These are phyloP conservation scores for Aradus depressus DNA, from an alignment of 2,888 invertebrate species.

Conservation along the genomic window DNA sequence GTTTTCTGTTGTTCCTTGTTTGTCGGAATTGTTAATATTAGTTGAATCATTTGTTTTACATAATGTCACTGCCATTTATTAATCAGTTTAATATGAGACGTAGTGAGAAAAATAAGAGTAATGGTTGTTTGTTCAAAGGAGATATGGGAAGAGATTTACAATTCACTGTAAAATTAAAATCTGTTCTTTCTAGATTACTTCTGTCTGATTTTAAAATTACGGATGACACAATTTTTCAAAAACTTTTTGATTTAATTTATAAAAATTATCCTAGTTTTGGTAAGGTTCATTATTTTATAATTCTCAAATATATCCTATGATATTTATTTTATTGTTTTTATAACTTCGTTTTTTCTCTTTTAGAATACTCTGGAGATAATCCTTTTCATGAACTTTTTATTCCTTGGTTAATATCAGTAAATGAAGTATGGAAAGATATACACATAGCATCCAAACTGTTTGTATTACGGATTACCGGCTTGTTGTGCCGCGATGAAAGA, in stretches of 20 bases:
- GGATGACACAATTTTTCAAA: constrained; percentile 23
- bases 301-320: neutral
- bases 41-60: no score
- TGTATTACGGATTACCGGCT: constrained; percentile 16
- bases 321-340: neutral
- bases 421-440: constrained; percentile 10
- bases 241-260: constrained; percentile 18
- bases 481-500: constrained; percentile 2
- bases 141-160: constrained; percentile 9
- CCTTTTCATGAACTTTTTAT: constrained; percentile 4
- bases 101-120: no score
- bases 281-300: neutral
- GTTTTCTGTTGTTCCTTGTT: no score
- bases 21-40: no score
- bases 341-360: neutral
- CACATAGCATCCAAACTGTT: constrained; percentile 7
- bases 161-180: constrained; percentile 16
- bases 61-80: no score
- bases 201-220: constrained; percentile 17
- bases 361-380: neutral
- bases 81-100: no score
- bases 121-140: no score
- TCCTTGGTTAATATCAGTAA: constrained; percentile 14
- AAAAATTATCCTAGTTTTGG: neutral
- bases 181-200: constrained; percentile 18